Percentiles rank a stretch among this genome's conserved stretches.
Conservation (phyloP, 2,113 vertebrate genomes). For the Odontesthes bonariensis region DNA sequence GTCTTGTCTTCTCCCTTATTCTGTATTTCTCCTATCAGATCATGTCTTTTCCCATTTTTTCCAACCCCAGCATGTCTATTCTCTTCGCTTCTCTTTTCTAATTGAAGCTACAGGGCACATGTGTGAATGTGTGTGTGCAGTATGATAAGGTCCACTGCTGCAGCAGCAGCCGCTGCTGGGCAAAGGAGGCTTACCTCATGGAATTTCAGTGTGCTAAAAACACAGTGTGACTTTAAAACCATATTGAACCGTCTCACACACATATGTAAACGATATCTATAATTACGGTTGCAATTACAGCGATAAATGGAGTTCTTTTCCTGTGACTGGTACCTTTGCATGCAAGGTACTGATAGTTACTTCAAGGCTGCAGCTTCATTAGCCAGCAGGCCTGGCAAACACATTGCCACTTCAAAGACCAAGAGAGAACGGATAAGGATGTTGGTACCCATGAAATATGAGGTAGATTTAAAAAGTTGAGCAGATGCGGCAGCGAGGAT, state of each 20-base stretch:
- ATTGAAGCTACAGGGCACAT: slow-evolving; percentile 4
- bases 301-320: slow-evolving; percentile 25
- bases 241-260: background rate
- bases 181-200: background rate
- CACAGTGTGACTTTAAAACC: background rate
- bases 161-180: background rate
- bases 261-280: background rate
- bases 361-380: slow-evolving; percentile 57
- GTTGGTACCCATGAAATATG: slow-evolving; percentile 28
- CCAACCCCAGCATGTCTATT: background rate
- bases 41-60: background rate
- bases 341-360: slow-evolving; percentile 59
- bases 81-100: slow-evolving; percentile 14
- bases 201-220: background rate
- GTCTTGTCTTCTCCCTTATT: background rate
- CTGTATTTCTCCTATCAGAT: slow-evolving; percentile 6
- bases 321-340: slow-evolving; percentile 32
- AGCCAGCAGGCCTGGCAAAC: slow-evolving; percentile 56
- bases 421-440: slow-evolving; percentile 8
- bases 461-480: slow-evolving; percentile 41
- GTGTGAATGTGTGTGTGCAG: background rate
- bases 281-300: slow-evolving; percentile 31
- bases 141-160: background rate
- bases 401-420: slow-evolving; percentile 69
- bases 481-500: slow-evolving; percentile 5